A percentile compares a stretch with the other conserved stretches of the same genome.
Conservation (phyloP, 2,113 vertebrate genomes). For the Passer domesticus region DNA sequence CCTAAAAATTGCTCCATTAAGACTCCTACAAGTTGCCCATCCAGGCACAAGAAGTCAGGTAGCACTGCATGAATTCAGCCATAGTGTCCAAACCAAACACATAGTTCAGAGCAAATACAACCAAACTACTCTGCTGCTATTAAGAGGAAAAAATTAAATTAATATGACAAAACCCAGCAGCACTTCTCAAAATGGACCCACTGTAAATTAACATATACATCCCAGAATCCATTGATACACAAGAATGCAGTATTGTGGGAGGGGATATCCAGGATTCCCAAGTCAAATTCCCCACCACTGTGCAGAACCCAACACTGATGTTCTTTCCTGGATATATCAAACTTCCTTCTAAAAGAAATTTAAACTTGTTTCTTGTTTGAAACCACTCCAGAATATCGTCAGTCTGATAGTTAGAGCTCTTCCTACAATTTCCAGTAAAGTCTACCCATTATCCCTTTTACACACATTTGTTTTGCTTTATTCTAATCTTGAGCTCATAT, state of each 20-base stretch:
- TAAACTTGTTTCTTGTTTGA: not conserved
- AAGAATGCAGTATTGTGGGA: not conserved
- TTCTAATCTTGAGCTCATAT: not conserved
- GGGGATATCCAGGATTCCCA: not conserved
- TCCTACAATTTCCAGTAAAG: not conserved
- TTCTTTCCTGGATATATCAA: not conserved
- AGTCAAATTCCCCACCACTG: not conserved
- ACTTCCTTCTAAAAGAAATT: not conserved
- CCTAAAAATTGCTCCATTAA: not conserved
- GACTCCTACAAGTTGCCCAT: not conserved
- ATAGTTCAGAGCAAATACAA: not conserved
- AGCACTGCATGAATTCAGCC: not conserved
- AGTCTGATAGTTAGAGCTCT: not conserved
- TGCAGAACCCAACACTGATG: rapidly evolving
- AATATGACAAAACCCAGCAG: not conserved
- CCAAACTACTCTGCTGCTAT: not conserved
- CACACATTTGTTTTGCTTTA: not conserved
- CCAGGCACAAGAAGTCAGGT: not conserved
- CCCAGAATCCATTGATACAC: not conserved
- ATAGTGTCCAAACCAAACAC: not conserved
- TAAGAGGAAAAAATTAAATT: not conserved
- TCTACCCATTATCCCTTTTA: not conserved
- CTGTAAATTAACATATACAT: not conserved
- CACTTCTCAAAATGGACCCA: not conserved
- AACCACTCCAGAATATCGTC: rapidly evolving